Base-by-base conservation (phyloP, 2,888 invertebrate genomes). In the Sminthurinus aureus region DNA sequence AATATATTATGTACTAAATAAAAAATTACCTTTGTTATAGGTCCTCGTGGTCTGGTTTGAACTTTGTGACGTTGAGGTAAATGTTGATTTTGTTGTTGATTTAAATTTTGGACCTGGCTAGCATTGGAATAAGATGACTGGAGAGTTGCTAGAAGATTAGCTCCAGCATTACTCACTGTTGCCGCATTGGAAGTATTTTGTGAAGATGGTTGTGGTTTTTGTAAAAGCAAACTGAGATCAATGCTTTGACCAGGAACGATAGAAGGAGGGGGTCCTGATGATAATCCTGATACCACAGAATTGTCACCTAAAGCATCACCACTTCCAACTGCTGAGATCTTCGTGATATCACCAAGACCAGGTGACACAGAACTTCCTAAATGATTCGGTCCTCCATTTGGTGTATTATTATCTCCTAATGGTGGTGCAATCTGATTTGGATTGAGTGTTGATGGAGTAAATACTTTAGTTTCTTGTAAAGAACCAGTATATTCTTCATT, bases 401-500 rank as follows among this genome's bases (percentile, higher is more conserved):
- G 86, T 24, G 85, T 79, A 38, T n/a, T n/a, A n/a, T n/a, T n/a
- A 71, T 86, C 88, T 83, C 81, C 86, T 81, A 87, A 82, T 13
- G 88, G 86, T 24, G 87, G 83, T 78, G 84, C 79, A 24, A 82
- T 77, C 75, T 81, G 84, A n/a, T 84, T 83, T 66, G 84, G 84
- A n/a, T 84, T 83, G 50, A 84, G 84, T 18, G 86, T 82, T 52
- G 88, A 88, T 80, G 88, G 87, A 75, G 95, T 95, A 90, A 96
- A 96, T 84, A 98, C 97, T 92, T 98, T 98, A 77, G 96, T 96
- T 90, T 98, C 98, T 86, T 96, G 95, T 85, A 98, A 92, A 88
- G 96, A 97, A 81, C 98, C 98, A 69, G 96, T 96, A 93, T 98
- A 98, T 90, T 98, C 98, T 91, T 98, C 97, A 89, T 94, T 95